Percentiles rank a stretch among this genome's conserved stretches.
Conservation (phyloP, 2,113 vertebrate genomes). For the Atractosteus spatula region DNA sequence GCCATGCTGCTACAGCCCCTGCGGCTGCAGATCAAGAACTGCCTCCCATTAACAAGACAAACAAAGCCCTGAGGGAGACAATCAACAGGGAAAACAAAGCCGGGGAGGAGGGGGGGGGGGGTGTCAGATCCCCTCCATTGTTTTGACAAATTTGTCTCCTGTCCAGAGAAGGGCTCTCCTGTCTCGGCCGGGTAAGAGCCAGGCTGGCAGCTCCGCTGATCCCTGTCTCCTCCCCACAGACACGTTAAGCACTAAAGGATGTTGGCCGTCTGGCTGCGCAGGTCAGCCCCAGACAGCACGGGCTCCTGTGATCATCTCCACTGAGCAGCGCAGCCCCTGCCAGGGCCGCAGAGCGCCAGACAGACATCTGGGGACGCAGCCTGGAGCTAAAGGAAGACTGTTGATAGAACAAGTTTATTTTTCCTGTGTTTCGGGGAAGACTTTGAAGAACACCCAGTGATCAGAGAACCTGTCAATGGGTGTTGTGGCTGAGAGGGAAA, state of each 20-base stretch:
- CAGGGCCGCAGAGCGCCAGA: too few species aligned
- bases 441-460: too few species aligned
- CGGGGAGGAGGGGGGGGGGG: constrained; percentile 37
- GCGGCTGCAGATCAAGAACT: too few species aligned
- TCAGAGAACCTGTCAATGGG: too few species aligned
- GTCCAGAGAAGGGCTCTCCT: constrained; percentile 51
- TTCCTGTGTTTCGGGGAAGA: too few species aligned
- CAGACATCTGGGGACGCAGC: too few species aligned
- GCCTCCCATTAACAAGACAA: constrained; percentile 61
- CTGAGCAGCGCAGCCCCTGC: too few species aligned
- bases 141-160: constrained; percentile 67
- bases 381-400: too few species aligned
- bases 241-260: constrained; percentile 41
- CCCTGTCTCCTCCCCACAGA: constrained; percentile 50
- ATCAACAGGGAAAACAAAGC: constrained; percentile 48
- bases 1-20: too few species aligned
- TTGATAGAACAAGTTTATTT: too few species aligned
- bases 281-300: constrained; percentile 22
- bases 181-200: constrained; percentile 2
- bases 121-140: constrained; percentile 59
- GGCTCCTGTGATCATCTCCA: too few species aligned
- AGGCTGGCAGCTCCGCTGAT: constrained; percentile 60
- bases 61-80: constrained; percentile 61
- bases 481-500: too few species aligned
- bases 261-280: constrained; percentile 35